Evolutionary conservation across 2,888 invertebrate genomes (phyloP).

Genomic region (Cephalotes varians): DNA sequence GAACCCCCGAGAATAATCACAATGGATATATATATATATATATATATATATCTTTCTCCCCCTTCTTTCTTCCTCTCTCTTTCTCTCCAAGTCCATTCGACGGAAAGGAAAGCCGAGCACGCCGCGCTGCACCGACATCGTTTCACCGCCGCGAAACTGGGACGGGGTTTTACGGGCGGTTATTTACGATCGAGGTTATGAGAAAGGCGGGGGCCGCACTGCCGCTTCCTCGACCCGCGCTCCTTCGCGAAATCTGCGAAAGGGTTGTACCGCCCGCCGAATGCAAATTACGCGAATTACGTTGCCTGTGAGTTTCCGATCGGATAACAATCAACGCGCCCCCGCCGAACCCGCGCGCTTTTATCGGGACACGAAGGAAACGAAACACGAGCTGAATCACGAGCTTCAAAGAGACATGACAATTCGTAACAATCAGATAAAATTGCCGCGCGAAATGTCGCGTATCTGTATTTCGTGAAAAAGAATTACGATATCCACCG

Average conservation of each 20-base stretch:
- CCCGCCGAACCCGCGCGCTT: slow-evolving; percentile 19
- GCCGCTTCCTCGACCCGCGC: slow-evolving; percentile 12
- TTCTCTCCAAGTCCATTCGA: slow-evolving; percentile 5
- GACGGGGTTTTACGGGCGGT: slow-evolving; percentile 65
- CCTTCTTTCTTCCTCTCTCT: background rate
- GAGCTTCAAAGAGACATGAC: background rate
- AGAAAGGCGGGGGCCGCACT: slow-evolving; percentile 53
- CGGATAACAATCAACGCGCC: slow-evolving; percentile 50
- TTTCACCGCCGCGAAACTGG: slow-evolving; percentile 62
- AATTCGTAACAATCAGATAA: background rate
- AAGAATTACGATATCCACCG: background rate
- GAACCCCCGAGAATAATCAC: slow-evolving; percentile 15
- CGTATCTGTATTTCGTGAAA: background rate
- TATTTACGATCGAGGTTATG: slow-evolving; percentile 67
- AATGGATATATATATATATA: too few species aligned
- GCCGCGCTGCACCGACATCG: slow-evolving; percentile 47
- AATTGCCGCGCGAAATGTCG: background rate
- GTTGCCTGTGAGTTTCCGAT: slow-evolving; percentile 5
- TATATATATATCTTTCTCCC: background rate
- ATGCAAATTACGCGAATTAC: slow-evolving; percentile 52
- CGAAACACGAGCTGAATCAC: slow-evolving; percentile 8
- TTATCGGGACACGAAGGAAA: slow-evolving; percentile 4
- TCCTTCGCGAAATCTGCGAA: slow-evolving; percentile 30
- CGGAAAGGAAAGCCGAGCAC: slow-evolving; percentile 48
- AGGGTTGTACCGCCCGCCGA: slow-evolving; percentile 29